A percentile compares a stretch with the other conserved stretches of the same genome.
phyloP scores from a whole-genome alignment of 2,888 invertebrate genomes.

The Morpho achilles region DNA sequence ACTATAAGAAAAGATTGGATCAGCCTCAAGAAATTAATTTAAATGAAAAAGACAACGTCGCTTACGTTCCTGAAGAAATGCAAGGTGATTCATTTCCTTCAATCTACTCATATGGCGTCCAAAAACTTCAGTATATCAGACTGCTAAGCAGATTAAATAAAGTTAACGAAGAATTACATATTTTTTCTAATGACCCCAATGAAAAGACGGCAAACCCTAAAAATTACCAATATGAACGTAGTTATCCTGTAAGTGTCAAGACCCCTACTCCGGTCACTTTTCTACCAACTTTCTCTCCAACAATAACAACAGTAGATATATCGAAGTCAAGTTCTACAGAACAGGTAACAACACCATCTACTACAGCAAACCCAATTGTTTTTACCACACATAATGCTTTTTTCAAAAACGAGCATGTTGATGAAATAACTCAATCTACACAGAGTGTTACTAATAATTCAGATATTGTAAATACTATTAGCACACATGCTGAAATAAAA shows the following conservation, averaged over 20 bases:
- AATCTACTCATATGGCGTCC: conserved; percentile 61
- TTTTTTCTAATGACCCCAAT: conserved; percentile 53
- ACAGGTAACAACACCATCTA: conserved; percentile 36
- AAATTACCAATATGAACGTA: conserved; percentile 51
- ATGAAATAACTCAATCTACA: conserved; percentile 40
- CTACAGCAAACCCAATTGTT: conserved; percentile 32
- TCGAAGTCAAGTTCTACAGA: conserved; percentile 35
- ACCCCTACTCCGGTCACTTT: conserved; percentile 26
- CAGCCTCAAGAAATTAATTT: conserved; percentile 37
- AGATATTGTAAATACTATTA: conserved; percentile 36
- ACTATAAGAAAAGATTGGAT: conserved; percentile 33
- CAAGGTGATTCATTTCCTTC: conserved; percentile 65
- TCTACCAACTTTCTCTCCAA: conserved; percentile 29
- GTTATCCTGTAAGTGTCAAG: conserved; percentile 26
- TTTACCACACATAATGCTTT: conserved; percentile 41
- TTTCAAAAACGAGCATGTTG: conserved; percentile 48
- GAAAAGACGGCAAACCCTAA: conserved; percentile 45
- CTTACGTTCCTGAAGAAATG: conserved; percentile 65
- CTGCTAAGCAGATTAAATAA: conserved; percentile 55
- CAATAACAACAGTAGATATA: conserved; percentile 32
- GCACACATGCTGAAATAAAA: conserved; percentile 32
- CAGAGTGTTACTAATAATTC: conserved; percentile 49
- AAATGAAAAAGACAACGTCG: conserved; percentile 40
- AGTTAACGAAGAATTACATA: conserved; percentile 59
- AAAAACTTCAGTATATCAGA: conserved; percentile 64